A percentile compares a stretch with the other conserved stretches of the same genome.
Evolutionary conservation across 2,113 vertebrate species (phyloP).

Genomic region (Plestiodon gilberti): DNA sequence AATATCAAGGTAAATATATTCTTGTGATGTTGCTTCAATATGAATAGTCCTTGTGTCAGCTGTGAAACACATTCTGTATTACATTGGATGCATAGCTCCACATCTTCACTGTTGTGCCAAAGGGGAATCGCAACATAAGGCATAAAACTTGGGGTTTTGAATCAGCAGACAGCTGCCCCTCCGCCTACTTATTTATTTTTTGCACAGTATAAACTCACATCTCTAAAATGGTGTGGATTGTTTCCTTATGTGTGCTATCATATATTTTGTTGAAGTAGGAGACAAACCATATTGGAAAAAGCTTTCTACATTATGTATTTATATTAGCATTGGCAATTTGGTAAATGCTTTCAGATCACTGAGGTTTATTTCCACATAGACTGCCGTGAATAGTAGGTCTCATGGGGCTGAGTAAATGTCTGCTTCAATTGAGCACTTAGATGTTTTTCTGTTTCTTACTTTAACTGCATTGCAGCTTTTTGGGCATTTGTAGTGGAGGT

Average conservation of each 20-base stretch:
- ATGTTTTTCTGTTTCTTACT: slow-evolving; percentile 38
- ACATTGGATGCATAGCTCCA: not conserved
- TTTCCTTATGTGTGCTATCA: not conserved
- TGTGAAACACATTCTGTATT: not conserved
- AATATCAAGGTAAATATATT: slow-evolving; percentile 18
- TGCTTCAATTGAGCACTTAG: slow-evolving; percentile 48
- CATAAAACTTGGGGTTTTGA: not conserved
- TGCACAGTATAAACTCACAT: no score
- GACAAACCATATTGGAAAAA: not conserved
- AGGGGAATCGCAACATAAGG: not conserved
- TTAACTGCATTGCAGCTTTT: slow-evolving; percentile 54
- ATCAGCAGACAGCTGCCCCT: not conserved
- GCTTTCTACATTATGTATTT: not conserved
- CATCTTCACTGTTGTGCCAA: slow-evolving; percentile 1
- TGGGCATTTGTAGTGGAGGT: slow-evolving; percentile 36
- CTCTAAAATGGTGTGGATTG: not conserved
- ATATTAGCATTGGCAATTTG: slow-evolving; percentile 42
- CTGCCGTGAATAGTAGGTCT: slow-evolving; percentile 52
- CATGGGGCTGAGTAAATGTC: slow-evolving; percentile 41
- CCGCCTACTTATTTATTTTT: not conserved
- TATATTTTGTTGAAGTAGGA: slow-evolving; percentile 4
- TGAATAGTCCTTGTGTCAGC: not conserved
- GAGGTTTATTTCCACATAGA: slow-evolving; percentile 39
- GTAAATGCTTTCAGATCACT: slow-evolving; percentile 56
- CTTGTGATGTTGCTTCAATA: slow-evolving; percentile 23